Percentiles rank a stretch among this genome's conserved stretches.
These are phyloP conservation scores for Acipenser oxyrinchus DNA, from an alignment of 2,797 vertebrate genomes.

Conservation along the genomic window DNA sequence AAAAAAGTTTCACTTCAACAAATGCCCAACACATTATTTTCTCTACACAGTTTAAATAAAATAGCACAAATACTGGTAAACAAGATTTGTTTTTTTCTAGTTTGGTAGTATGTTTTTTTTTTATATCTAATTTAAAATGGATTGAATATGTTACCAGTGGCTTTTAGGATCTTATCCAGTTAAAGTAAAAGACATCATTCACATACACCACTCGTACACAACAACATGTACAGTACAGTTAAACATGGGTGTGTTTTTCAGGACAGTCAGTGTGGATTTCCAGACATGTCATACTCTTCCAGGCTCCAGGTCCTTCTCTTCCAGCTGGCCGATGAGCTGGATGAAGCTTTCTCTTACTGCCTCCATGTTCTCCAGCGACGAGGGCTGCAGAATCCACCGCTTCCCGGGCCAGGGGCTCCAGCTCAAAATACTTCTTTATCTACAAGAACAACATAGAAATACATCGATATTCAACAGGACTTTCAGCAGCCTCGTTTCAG, in stretches of 20 bases:
- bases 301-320: conserved; percentile 82
- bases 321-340: conserved; percentile 83
- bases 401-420: conserved; percentile 88
- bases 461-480: conserved; percentile 25
- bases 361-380: conserved; percentile 77
- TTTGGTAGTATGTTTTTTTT: conserved; percentile 21
- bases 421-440: conserved; percentile 96
- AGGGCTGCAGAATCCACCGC: conserved; percentile 89
- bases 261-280: neutral
- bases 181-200: neutral
- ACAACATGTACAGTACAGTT: neutral
- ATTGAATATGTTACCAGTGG: conserved; percentile 19
- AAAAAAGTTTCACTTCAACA: conserved; percentile 21
- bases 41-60: conserved; percentile 23
- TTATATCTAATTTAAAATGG: conserved; percentile 17
- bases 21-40: conserved; percentile 20
- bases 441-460: conserved; percentile 32
- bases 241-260: neutral
- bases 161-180: conserved; percentile 3
- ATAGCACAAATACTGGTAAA: conserved; percentile 39
- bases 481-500: too few relatives aligned
- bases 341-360: conserved; percentile 84
- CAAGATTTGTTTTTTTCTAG: conserved; percentile 23
- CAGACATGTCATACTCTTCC: conserved; percentile 73
- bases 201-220: neutral